phyloP scores from a whole-genome alignment of 2,797 vertebrate species.

The Hydrocynus forskahlii region DNA sequence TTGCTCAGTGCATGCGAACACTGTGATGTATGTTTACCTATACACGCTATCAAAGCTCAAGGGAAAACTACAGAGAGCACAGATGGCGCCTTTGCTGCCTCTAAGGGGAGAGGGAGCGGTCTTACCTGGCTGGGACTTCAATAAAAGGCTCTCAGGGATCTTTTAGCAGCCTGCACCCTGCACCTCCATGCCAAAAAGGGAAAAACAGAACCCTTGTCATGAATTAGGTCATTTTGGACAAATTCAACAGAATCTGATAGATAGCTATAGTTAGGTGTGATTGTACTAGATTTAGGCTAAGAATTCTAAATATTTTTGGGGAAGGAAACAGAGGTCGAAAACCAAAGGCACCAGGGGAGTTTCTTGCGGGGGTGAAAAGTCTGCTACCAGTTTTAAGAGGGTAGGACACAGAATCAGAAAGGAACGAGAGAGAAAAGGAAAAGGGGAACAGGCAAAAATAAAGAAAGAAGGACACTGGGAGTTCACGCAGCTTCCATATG shows the following conservation, averaged over 20 bases:
- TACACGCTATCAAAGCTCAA: neutral
- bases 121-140: conserved; percentile 70
- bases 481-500: conserved; percentile 20
- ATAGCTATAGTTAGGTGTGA: neutral
- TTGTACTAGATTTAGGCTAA: neutral
- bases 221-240: no score
- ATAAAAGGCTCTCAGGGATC: conserved; percentile 78
- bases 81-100: conserved; percentile 55
- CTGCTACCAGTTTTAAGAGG: no score
- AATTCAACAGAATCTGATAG: no score
- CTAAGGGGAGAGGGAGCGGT: conserved; percentile 78
- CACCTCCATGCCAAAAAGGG: conserved; percentile 49
- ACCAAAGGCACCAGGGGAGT: no score
- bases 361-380: no score
- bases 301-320: no score
- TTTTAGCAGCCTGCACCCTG: conserved; percentile 49
- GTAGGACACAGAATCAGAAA: neutral
- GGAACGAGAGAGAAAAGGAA: neutral
- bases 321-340: no score
- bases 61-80: conserved; percentile 32
- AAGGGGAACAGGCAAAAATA: no score
- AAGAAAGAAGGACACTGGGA: neutral
- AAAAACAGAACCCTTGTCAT: conserved; percentile 36
- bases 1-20: neutral
- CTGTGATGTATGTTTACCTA: neutral